Conservation (phyloP, 2,113 vertebrate genomes). For the Oenanthe oenanthe region DNA sequence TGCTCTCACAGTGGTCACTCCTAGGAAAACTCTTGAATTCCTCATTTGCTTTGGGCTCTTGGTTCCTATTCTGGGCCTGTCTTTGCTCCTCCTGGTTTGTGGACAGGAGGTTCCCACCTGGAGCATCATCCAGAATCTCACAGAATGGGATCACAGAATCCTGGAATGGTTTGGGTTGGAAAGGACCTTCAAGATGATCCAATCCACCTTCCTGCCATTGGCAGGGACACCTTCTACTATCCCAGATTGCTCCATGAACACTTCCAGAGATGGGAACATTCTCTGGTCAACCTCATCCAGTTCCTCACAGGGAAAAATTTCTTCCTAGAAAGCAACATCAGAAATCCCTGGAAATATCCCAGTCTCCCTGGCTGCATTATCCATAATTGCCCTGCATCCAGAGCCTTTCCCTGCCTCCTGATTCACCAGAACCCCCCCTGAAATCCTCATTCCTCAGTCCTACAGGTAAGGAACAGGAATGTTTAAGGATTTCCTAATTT, state of each 20-base stretch:
- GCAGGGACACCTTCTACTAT: not conserved
- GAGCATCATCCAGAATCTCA: not conserved
- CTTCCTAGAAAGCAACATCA: not conserved
- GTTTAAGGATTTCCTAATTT: not conserved
- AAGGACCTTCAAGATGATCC: not conserved
- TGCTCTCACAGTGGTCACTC: not conserved
- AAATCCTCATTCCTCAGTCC: not conserved
- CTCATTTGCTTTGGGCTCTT: not conserved
- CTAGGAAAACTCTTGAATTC: not conserved
- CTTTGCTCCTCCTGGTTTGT: not conserved
- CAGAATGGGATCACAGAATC: not conserved
- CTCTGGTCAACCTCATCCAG: not conserved
- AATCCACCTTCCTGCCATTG: not conserved
- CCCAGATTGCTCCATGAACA: not conserved
- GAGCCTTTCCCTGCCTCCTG: not conserved
- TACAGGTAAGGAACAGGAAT: not conserved
- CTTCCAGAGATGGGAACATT: not conserved
- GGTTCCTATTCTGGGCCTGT: not conserved
- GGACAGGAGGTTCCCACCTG: not conserved
- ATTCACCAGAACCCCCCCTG: fast-evolving
- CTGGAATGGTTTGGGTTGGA: not conserved
- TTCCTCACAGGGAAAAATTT: not conserved
- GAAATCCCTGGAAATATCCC: not conserved
- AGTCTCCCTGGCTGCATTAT: fast-evolving
- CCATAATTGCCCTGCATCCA: too few relatives aligned